A percentile compares a stretch with the other conserved stretches of the same genome.
These are phyloP conservation scores for Amiota mariae DNA, from an alignment of 2,888 invertebrate species.

Conservation along the genomic window DNA sequence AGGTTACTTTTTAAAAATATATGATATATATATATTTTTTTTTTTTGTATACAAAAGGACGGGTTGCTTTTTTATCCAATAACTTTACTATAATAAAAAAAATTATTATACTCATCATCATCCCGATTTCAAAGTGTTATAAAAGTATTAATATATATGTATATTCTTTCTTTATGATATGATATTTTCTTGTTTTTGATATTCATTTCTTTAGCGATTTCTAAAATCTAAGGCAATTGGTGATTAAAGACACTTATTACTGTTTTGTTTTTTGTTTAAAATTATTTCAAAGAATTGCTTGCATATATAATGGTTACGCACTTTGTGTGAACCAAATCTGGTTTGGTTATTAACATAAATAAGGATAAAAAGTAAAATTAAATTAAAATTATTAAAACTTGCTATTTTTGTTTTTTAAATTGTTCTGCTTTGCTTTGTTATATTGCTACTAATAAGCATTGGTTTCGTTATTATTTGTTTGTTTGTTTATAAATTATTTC, in stretches of 20 bases:
- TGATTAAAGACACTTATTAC: constrained; percentile 55
- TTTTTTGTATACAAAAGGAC: constrained; percentile 46
- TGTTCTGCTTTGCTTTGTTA: constrained; percentile 28
- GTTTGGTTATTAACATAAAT: too few species aligned
- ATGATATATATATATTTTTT: constrained; percentile 5
- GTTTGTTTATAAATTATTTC: too few species aligned
- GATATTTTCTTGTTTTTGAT: not conserved
- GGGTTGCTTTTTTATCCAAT: too few species aligned
- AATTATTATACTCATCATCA: constrained; percentile 47
- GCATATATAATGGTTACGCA: constrained; percentile 9
- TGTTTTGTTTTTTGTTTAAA: constrained; percentile 29
- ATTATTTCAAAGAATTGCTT: not conserved
- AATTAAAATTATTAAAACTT: too few species aligned
- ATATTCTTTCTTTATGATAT: constrained; percentile 31
- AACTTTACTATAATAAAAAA: constrained; percentile 8
- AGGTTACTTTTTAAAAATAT: not conserved
- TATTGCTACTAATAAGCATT: constrained; percentile 2
- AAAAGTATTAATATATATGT: too few species aligned
- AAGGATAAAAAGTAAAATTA: too few species aligned
- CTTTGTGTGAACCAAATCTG: constrained; percentile 8
- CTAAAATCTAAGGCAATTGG: constrained; percentile 69
- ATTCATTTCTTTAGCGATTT: constrained; percentile 54
- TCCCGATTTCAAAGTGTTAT: too few species aligned
- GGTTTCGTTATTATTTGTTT: constrained; percentile 29
- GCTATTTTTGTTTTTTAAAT: too few species aligned